Evolutionary conservation across 2,888 invertebrate genomes (phyloP), one percentile per base, ranked within the genome.

Genomic region (Drosophila yooni): DNA sequence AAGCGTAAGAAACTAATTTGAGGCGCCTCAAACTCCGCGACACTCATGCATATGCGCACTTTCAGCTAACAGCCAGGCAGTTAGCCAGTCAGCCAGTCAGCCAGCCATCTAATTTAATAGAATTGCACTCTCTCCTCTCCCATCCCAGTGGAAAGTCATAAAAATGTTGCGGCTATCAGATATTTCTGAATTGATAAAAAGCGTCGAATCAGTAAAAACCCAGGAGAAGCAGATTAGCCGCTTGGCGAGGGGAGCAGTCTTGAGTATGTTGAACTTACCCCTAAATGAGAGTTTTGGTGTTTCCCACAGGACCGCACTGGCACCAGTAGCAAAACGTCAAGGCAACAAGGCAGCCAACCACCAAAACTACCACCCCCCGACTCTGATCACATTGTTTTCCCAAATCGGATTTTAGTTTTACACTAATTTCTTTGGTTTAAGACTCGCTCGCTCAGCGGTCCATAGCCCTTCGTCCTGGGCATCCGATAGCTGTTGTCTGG

Each of bases 381-480:
- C 72, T 81, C 79, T 83, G 83, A 76, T 82, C 82, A 79, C 82
- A 91, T 91, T 92, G 92, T 91, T 91, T 91, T 88, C 81, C 83
- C 79, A 91, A 91, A 92, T 92, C 92, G 91, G 91, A 92, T 92
- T 92, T 92, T 91, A 92, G 91, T 91, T 92, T 91, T 91, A 91
- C 91, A 92, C 92, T 92, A 92, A 92, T 92, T 92, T 92, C 91
- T 90, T 91, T 91, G 90, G 91, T 89, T 90, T 91, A 91, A 90
- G 89, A 81, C 74, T 81, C 76, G 82, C 68, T 65, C 60, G 59
- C 29, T 75, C 34, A 40, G 69, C 59, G 70, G 38, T 60, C 33
- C 43, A 31, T 11, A 65, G 46, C 67, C 29, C 70, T 72, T 60
- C 53, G 43, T 69, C 29, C 66, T 76, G 60, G 52, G 52, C 64